Conservation (phyloP, 2,797 vertebrate genomes). For the Peromyscus eremicus region DNA sequence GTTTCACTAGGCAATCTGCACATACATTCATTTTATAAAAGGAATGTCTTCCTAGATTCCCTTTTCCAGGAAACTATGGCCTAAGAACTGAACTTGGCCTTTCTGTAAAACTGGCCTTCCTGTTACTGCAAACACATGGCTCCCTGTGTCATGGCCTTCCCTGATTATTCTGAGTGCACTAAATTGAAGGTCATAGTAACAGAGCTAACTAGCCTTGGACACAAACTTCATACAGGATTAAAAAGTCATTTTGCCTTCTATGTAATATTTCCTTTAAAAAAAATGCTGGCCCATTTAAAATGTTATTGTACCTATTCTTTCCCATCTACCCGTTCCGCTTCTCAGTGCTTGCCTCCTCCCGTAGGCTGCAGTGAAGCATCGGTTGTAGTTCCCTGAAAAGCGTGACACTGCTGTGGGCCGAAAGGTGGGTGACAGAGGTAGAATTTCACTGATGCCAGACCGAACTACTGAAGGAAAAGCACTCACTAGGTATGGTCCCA, state of each 20-base stretch:
- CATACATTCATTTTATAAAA: not conserved
- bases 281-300: not conserved
- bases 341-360: not conserved
- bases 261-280: not conserved
- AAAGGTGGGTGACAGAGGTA: not conserved
- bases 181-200: not conserved
- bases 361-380: not conserved
- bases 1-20: not conserved
- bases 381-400: not conserved
- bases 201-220: not conserved
- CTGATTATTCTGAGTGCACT: not conserved
- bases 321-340: conserved; percentile 16
- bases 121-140: conserved; percentile 13
- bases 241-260: not conserved
- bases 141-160: not conserved
- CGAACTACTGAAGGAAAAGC: conserved; percentile 14
- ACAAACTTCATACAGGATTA: not conserved
- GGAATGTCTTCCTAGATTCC: conserved; percentile 51
- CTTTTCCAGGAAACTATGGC: conserved; percentile 42
- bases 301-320: not conserved
- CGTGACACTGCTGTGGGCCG: not conserved
- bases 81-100: conserved; percentile 47
- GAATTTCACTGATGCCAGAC: not conserved
- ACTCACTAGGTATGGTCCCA: conserved; percentile 22
- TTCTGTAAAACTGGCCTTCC: conserved; percentile 39